Conservation (phyloP, 2,113 vertebrate species). For the Lophochroa leadbeateri region DNA sequence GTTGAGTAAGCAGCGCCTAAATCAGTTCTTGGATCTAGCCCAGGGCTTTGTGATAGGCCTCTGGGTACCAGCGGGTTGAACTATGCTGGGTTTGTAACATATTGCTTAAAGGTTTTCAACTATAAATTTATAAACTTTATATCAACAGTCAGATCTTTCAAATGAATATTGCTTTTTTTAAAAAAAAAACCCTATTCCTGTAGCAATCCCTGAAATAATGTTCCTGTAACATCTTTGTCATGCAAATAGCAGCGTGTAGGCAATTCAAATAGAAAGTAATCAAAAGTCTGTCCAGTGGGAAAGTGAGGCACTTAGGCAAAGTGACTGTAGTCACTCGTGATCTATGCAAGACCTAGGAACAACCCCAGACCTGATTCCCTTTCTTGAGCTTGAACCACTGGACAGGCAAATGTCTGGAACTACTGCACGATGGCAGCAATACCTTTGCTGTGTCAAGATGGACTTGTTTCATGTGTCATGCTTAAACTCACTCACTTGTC, state of each 20-base stretch:
- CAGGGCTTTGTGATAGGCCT: constrained; percentile 43
- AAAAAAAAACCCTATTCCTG: constrained; percentile 26
- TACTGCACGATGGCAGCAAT: background rate
- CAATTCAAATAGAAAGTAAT: constrained; percentile 45
- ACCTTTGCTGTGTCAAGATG: background rate
- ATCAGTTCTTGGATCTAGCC: constrained; percentile 65
- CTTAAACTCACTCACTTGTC: constrained; percentile 23
- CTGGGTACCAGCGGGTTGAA: constrained; percentile 13
- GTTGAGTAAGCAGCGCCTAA: constrained; percentile 51
- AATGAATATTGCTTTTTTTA: constrained; percentile 62
- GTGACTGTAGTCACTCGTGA: constrained; percentile 23
- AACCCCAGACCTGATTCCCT: constrained; percentile 5
- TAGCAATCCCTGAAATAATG: constrained; percentile 69
- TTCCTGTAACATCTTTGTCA: constrained; percentile 49
- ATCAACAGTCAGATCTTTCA: constrained; percentile 60
- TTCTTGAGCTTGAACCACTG: constrained; percentile 54
- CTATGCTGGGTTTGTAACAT: background rate
- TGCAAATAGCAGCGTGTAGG: constrained; percentile 66
- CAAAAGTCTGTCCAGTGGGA: constrained; percentile 42
- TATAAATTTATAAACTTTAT: constrained; percentile 43
- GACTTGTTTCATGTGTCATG: background rate
- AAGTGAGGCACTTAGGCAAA: constrained; percentile 69
- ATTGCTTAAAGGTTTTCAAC: constrained; percentile 52
- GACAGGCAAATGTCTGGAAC: constrained; percentile 20
- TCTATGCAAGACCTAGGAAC: constrained; percentile 30